phyloP scores from a whole-genome alignment of 1,140 invertebrate genomes.

The Orius laevigatus region DNA sequence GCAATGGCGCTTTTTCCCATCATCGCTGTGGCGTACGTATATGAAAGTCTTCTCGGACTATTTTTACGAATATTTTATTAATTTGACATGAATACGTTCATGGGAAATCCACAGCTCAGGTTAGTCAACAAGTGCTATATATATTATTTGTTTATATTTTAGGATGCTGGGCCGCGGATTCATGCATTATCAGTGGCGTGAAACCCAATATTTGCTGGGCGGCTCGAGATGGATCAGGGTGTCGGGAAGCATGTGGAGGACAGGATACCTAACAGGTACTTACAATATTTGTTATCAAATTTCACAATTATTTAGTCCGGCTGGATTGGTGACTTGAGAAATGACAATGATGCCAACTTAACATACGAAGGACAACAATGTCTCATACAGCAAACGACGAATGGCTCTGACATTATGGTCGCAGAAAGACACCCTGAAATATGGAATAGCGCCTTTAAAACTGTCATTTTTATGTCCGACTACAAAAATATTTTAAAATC shows the following conservation, averaged over 20 bases:
- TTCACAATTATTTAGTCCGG: constrained; percentile 40
- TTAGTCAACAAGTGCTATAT: neutral
- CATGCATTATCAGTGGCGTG: constrained; percentile 74
- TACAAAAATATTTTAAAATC: neutral
- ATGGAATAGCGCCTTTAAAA: constrained; percentile 50
- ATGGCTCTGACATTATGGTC: constrained; percentile 44
- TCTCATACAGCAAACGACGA: constrained; percentile 82
- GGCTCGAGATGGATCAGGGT: constrained; percentile 64
- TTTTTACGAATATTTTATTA: constrained; percentile 34
- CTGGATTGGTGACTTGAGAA: constrained; percentile 63
- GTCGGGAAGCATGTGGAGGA: constrained; percentile 77
- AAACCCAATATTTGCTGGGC: constrained; percentile 81
- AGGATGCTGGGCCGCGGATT: constrained; percentile 64
- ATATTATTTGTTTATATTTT: constrained; percentile 8
- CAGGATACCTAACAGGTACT: constrained; percentile 59
- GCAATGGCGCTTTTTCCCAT: constrained; percentile 83
- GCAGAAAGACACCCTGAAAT: constrained; percentile 12
- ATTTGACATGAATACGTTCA: constrained; percentile 38
- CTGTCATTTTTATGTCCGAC: constrained; percentile 50
- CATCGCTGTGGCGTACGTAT: constrained; percentile 64
- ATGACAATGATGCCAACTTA: constrained; percentile 79
- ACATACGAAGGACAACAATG: constrained; percentile 96
- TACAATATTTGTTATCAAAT: neutral
- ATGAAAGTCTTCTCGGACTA: constrained; percentile 50
- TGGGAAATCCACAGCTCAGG: constrained; percentile 22